Conservation (phyloP, 2,113 vertebrate species). For the Semicossyphus pulcher region DNA sequence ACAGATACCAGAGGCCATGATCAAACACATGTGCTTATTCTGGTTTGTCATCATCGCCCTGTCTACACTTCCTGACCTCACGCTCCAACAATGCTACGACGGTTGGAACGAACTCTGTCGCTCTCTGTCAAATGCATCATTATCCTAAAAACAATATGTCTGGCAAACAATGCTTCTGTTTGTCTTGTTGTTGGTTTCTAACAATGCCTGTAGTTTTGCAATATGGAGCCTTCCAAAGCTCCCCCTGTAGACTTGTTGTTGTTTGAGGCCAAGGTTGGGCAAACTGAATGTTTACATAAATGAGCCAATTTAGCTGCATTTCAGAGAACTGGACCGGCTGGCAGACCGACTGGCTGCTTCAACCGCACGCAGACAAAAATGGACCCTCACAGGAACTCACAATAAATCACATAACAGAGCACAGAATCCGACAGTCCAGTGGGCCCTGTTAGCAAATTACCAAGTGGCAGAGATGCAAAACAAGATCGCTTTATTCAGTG, state of each 20-base stretch:
- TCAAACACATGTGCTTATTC: constrained; percentile 13
- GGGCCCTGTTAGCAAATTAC: constrained; percentile 51
- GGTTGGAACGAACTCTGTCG: constrained; percentile 43
- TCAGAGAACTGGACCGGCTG: constrained; percentile 57
- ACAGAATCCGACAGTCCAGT: constrained; percentile 31
- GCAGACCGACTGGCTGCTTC: constrained; percentile 42
- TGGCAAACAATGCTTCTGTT: constrained; percentile 48
- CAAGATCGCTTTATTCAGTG: constrained; percentile 15
- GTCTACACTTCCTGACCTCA: background rate
- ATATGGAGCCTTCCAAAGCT: constrained; percentile 48
- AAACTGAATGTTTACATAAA: constrained; percentile 69
- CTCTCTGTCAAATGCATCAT: constrained; percentile 61
- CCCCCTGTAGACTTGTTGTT: constrained; percentile 50
- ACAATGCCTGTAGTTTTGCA: constrained; percentile 51
- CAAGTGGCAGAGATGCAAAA: constrained; percentile 42
- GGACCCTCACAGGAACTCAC: constrained; percentile 41
- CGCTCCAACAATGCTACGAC: constrained; percentile 31
- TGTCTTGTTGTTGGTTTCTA: constrained; percentile 38
- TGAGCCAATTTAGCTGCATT: constrained; percentile 74
- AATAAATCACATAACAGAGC: constrained; percentile 42
- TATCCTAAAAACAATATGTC: constrained; percentile 55
- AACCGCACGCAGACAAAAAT: constrained; percentile 30
- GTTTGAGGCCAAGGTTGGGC: constrained; percentile 56
- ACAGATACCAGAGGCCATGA: background rate
- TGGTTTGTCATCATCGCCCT: constrained; percentile 27